Percentiles rank a stretch among this genome's conserved stretches.
These are phyloP conservation scores for Australoheros scitulus DNA, from an alignment of 2,113 vertebrate species.

Conservation along the genomic window DNA sequence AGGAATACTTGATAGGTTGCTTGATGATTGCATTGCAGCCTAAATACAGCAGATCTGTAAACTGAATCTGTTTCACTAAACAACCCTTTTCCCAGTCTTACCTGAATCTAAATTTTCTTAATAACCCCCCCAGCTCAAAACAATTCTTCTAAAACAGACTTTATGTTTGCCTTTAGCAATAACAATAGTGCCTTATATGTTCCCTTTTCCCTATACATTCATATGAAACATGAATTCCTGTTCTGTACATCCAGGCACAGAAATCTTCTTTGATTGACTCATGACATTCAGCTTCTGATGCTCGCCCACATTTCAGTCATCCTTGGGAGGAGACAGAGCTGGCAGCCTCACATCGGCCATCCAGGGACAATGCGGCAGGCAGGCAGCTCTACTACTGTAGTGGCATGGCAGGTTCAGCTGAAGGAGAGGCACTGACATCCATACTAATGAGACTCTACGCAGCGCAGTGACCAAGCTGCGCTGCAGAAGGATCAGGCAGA, in stretches of 20 bases:
- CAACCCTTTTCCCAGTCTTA: background rate
- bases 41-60: background rate
- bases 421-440: conserved; percentile 73
- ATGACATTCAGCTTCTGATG: conserved; percentile 42
- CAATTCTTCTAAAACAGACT: background rate
- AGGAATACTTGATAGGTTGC: background rate
- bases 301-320: conserved; percentile 60
- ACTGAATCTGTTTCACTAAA: background rate
- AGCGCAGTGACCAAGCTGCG: conserved; percentile 58
- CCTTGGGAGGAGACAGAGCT: conserved; percentile 57
- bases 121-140: background rate
- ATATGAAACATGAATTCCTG: conserved; percentile 26
- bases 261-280: conserved; percentile 37
- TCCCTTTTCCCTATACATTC: background rate
- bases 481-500: conserved; percentile 51
- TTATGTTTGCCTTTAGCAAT: background rate
- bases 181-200: background rate
- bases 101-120: background rate
- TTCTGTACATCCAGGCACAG: conserved; percentile 1
- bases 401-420: conserved; percentile 77
- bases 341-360: conserved; percentile 59
- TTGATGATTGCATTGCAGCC: background rate
- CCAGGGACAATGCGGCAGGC: conserved; percentile 77
- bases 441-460: conserved; percentile 75
- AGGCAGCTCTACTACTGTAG: conserved; percentile 71